A percentile compares a stretch with the other conserved stretches of the same genome.
Conservation (phyloP, 2,113 vertebrate species). For the Lucifuga dentata region DNA sequence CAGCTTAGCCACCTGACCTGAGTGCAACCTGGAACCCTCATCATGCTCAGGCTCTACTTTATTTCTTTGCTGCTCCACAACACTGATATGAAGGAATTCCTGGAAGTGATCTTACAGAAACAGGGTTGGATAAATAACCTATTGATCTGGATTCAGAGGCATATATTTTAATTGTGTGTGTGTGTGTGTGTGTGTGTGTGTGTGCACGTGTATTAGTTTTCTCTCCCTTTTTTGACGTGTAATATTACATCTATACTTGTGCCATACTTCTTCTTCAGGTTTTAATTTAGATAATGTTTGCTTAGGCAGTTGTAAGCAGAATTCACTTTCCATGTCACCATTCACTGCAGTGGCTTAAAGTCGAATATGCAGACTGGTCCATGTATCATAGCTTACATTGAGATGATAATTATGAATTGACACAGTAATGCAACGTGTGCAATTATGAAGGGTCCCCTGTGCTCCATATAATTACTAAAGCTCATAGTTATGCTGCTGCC, state of each 20-base stretch:
- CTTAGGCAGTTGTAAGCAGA: slow-evolving; percentile 48
- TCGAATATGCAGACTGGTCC: slow-evolving; percentile 26
- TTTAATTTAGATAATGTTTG: slow-evolving; percentile 47
- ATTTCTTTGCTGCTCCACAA: slow-evolving; percentile 88
- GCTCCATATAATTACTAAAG: slow-evolving; percentile 68
- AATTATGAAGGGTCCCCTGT: slow-evolving; percentile 62
- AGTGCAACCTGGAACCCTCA: slow-evolving; percentile 93
- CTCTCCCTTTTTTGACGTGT: slow-evolving; percentile 48
- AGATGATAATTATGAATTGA: slow-evolving; percentile 58
- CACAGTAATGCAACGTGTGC: slow-evolving; percentile 44
- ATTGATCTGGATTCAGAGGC: slow-evolving; percentile 67
- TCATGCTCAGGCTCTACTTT: slow-evolving; percentile 92
- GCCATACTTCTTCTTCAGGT: slow-evolving; percentile 24
- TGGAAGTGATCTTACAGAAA: slow-evolving; percentile 79
- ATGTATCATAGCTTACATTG: slow-evolving; percentile 39
- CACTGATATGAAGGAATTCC: slow-evolving; percentile 93
- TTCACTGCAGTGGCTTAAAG: slow-evolving; percentile 44
- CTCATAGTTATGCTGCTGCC: slow-evolving; percentile 60
- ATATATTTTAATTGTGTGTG: slow-evolving; percentile 54
- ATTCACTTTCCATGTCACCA: slow-evolving; percentile 43
- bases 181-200: slow-evolving; percentile 34
- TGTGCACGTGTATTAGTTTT: too few species aligned
- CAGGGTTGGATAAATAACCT: slow-evolving; percentile 65
- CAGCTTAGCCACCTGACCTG: slow-evolving; percentile 95
- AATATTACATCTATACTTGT: slow-evolving; percentile 49